A percentile compares a stretch with the other conserved stretches of the same genome.
These are phyloP conservation scores for Ictalurus punctatus DNA, from an alignment of 2,113 vertebrate genomes.

Conservation along the genomic window DNA sequence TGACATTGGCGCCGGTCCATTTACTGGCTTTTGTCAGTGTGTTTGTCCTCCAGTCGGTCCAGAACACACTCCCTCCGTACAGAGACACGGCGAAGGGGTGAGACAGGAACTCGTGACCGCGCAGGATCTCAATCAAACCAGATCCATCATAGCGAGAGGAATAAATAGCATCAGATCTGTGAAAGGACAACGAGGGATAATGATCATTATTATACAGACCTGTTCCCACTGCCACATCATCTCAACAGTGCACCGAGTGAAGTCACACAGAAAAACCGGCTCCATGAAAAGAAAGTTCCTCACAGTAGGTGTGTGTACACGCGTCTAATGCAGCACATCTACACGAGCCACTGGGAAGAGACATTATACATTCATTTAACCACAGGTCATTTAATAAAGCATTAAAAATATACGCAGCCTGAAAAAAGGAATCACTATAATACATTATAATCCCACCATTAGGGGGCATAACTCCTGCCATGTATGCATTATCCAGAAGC, in stretches of 20 bases:
- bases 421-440: not conserved
- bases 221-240: not conserved
- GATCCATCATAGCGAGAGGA: constrained; percentile 85
- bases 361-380: not conserved
- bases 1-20: constrained; percentile 88
- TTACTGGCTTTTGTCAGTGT: constrained; percentile 87
- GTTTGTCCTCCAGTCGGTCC: constrained; percentile 90
- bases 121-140: constrained; percentile 81
- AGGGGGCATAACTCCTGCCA: not conserved
- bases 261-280: not conserved
- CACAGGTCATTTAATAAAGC: not conserved
- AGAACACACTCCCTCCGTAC: constrained; percentile 85
- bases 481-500: not conserved
- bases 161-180: constrained; percentile 88
- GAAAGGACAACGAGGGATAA: constrained; percentile 46
- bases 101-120: constrained; percentile 88
- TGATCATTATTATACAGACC: not conserved
- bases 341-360: not conserved
- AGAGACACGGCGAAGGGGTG: constrained; percentile 87
- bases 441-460: not conserved
- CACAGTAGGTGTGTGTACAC: not conserved
- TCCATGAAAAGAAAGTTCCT: not conserved
- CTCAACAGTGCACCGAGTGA: not conserved
- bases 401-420: not conserved
- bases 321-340: not conserved